These are phyloP conservation scores for Nesogale talazaci DNA, from an alignment of 2,113 vertebrate genomes.

Conservation along the genomic window DNA sequence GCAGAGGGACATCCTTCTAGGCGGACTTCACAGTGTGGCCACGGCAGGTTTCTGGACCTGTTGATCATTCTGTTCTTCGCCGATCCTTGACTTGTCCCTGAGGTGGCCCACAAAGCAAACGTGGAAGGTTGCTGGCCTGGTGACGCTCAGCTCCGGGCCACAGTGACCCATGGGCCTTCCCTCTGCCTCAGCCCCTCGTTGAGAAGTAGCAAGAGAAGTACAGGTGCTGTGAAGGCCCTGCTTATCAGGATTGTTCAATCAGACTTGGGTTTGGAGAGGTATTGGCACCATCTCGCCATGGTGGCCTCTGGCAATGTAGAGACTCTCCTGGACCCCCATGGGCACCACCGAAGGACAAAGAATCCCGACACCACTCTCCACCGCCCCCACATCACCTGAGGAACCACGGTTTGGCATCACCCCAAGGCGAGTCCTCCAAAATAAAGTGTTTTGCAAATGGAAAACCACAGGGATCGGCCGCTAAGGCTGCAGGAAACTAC, in stretches of 20 bases:
- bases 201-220: not conserved
- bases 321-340: not conserved
- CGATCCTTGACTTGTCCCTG: conserved; percentile 40
- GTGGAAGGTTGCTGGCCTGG: not conserved
- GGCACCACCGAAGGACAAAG: not conserved
- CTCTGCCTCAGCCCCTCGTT: not conserved
- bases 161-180: not conserved
- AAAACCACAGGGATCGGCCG: not conserved
- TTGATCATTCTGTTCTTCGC: not conserved
- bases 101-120: not conserved
- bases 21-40: not conserved
- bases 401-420: not conserved
- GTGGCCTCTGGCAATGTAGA: not conserved
- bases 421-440: not conserved
- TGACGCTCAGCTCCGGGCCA: not conserved
- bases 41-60: conserved; percentile 32
- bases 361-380: not conserved
- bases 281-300: not conserved
- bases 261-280: not conserved
- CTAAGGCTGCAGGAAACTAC: not conserved
- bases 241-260: not conserved
- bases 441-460: not conserved
- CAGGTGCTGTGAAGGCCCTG: not conserved
- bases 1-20: not conserved
- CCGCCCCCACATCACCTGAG: not conserved